Base-by-base conservation (phyloP, 2,113 vertebrate species). In the Nansenia antarctica region DNA sequence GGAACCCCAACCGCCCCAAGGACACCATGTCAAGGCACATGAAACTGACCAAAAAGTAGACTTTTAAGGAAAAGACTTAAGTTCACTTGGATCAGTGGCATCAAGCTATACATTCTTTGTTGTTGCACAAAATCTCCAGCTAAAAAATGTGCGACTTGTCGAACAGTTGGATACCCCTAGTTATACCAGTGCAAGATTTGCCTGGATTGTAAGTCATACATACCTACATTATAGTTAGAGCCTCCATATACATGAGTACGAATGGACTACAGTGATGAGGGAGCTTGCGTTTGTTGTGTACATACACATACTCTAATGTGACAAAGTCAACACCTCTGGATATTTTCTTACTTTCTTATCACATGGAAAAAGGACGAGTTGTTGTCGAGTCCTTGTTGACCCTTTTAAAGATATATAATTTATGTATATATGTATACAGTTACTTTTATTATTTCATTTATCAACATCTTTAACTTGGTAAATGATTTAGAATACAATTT, bases 361-460 rank as follows among this genome's bases (percentile, higher is more conserved):
- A 14, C 73, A 2, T 42, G 14, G 26, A 32, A 61, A 20, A 29
- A 37, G n/a, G 68, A 68, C 64, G 31, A 85, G 86, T 59, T 79
- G 0, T 66, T 70, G 77, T 90, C 20, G 31, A 37, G 60, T 30
- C 84, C 37, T 31, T 55, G 57, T 39, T 54, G 9, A 63, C 42
- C 55, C 57, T 39, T 45, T 45, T 55, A 62, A 15, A 45, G 29
- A 57, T 31, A 18, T 22, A 35, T 67, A 35, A 62, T 67, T 37
- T 65, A 37, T 74, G 54, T 72, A 35, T 76, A 49, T 72, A 65
- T 65, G 22, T 71, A 34, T 70, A 53, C 27, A 22, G 30, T 61
- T 62, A 37, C 49, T 68, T 52, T 72, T 30, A 24, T 62, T 49
- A 54, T 67, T 53, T 70, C 67, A 52, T 14, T 62, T 53, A 60